Evolutionary conservation across 1,140 invertebrate species (phyloP), one percentile per base, ranked within the genome.

Genomic region (Coelopa frigida): DNA sequence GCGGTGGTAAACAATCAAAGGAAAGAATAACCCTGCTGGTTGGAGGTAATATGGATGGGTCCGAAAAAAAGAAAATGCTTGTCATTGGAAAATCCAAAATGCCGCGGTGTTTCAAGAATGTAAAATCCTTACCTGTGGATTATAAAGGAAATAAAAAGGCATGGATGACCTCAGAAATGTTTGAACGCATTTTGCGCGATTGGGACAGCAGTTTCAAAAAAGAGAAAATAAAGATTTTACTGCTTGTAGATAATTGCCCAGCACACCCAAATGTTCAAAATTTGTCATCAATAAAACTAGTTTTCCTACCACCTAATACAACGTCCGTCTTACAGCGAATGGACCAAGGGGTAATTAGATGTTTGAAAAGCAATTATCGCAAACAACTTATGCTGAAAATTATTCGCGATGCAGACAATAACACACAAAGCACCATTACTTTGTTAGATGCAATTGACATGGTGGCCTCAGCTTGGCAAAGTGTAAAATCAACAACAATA

Each of bases 221-320:
- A 37, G 12, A 8, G 17, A 37, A 37, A 17, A 12, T 10, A 12
- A 7, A 37, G 17, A 37, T 37, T 37, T 37, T 37, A 15, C 17
- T 37, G 17, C 36, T 37, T 10, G 17, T 37, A 10, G 36, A 37
- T 15, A 37, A 37, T 37, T 37, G 17, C 36, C 17, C 36, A 18
- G 36, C 36, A 7, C 36, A 37, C 17, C 36, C 36, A 10, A 7
- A 37, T 10, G 17, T 37, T 10, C 10, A 12, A 18, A n/a, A n/a
- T n/a, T 18, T 37, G 12, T 10, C 8, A n/a, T 11, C 10, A 10
- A 37, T 37, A 8, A 37, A 37, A 18, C 17, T 37, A 17, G 17
- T 7, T 37, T 37, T 37, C 17, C 17, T 29, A 8, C 36, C 36
- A 11, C 36, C 36, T 8, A 37, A 37, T 15, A 15, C 15, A 37